Evolutionary conservation across 2,797 vertebrate genomes (phyloP).

Genomic region (Threskiornis aethiopicus): DNA sequence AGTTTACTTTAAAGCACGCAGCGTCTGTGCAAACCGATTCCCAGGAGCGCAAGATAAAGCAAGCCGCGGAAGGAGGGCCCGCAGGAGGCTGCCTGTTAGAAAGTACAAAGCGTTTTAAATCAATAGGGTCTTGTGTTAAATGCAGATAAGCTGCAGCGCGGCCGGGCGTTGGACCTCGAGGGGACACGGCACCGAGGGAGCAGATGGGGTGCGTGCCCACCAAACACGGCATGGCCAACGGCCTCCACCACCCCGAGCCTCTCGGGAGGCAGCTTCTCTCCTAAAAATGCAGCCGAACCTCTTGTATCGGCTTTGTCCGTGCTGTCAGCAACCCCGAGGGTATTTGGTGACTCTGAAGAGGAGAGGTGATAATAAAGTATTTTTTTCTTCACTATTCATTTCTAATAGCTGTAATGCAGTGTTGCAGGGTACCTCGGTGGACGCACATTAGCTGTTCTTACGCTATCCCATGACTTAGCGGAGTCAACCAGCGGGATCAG

Average conservation of each 20-base stretch:
- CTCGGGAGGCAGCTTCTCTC: not conserved
- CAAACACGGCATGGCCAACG: fast-evolving
- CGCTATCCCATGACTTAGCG: fast-evolving
- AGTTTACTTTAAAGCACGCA: not conserved
- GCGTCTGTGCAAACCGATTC: not conserved
- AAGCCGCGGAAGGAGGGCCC: fast-evolving
- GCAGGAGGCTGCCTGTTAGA: not conserved
- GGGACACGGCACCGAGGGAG: not conserved
- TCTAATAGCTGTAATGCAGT: fast-evolving
- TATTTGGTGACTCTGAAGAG: not conserved
- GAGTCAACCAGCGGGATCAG: not conserved
- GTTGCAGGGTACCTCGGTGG: fast-evolving
- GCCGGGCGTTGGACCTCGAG: not conserved
- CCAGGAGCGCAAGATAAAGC: not conserved
- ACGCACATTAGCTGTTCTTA: too few relatives aligned
- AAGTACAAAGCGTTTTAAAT: not conserved
- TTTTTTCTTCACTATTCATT: not conserved
- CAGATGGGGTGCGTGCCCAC: not conserved
- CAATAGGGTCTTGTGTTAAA: not conserved
- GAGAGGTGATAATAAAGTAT: not conserved
- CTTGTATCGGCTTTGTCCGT: fast-evolving
- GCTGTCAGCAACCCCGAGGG: not conserved
- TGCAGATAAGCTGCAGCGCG: not conserved
- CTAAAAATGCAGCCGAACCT: not conserved
- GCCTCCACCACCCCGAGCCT: not conserved